Evolutionary conservation across 35 echinoderm and acorn worm genomes (phyloP).

Genomic region (Lytechinus variegatus): DNA sequence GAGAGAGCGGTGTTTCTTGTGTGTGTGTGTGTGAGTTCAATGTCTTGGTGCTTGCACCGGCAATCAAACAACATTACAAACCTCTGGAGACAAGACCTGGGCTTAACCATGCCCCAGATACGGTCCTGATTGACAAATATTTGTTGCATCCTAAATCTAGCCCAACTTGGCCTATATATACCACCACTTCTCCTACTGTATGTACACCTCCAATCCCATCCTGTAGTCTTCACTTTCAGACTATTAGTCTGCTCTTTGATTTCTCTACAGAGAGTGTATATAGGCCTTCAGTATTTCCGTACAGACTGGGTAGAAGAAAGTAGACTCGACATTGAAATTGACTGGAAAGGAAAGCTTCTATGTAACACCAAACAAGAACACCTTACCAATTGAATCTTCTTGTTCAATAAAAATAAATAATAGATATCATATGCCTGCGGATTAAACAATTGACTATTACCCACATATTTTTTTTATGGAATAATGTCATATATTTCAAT

Average conservation of each 20-base stretch:
- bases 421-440: no score
- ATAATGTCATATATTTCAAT: no score
- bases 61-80: slow-evolving; percentile 23
- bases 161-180: slow-evolving; percentile 37
- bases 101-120: slow-evolving; percentile 40
- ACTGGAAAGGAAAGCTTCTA: no score
- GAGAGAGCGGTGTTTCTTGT: neutral
- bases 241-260: neutral
- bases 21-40: neutral
- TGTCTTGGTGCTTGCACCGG: neutral
- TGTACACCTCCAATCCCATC: neutral
- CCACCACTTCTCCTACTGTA: neutral
- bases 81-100: slow-evolving; percentile 10
- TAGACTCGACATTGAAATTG: neutral
- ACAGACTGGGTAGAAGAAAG: neutral
- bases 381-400: no score
- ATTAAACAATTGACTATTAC: no score
- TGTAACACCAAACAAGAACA: no score
- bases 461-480: no score
- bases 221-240: neutral
- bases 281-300: no score
- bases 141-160: slow-evolving; percentile 45
- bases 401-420: no score
- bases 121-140: slow-evolving; percentile 38
- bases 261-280: neutral